A percentile compares a stretch with the other conserved stretches of the same genome.
These are phyloP conservation scores for Ormia ochracea DNA, from an alignment of 2,888 invertebrate species.

Conservation along the genomic window DNA sequence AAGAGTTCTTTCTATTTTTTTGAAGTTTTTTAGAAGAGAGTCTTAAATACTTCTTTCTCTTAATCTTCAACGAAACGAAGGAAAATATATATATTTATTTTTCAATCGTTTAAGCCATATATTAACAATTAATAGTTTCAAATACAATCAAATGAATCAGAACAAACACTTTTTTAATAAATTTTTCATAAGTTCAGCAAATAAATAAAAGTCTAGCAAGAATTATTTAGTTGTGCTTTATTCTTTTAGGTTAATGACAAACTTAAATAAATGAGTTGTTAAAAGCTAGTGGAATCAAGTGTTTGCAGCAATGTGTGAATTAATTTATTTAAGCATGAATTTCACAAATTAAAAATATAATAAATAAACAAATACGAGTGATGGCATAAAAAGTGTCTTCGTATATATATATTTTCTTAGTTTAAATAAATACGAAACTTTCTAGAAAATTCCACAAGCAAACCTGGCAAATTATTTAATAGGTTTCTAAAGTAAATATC, in stretches of 20 bases:
- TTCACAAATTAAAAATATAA: not conserved
- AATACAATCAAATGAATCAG: no score
- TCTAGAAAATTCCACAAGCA: not conserved
- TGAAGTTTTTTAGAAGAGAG: not conserved
- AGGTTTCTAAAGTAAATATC: no score
- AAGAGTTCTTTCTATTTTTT: not conserved
- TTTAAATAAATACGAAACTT: not conserved
- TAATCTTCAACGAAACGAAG: no score
- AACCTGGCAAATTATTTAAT: not conserved
- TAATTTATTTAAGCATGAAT: not conserved
- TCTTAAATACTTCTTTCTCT: not conserved
- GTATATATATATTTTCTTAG: no score
- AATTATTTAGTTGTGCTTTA: no score
- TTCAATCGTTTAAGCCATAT: no score
- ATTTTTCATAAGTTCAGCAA: not conserved
- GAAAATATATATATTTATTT: no score
- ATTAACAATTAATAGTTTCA: no score
- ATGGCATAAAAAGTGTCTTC: not conserved
- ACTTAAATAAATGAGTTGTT: slow-evolving; percentile 1
- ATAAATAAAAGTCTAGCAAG: not conserved
- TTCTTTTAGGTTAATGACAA: not conserved
- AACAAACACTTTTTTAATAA: not conserved
- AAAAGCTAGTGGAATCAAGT: not conserved
- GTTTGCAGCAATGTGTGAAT: not conserved
- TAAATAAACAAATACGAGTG: not conserved